Conservation (phyloP, 2,888 invertebrate genomes). For the Scrobipalpa costella region DNA sequence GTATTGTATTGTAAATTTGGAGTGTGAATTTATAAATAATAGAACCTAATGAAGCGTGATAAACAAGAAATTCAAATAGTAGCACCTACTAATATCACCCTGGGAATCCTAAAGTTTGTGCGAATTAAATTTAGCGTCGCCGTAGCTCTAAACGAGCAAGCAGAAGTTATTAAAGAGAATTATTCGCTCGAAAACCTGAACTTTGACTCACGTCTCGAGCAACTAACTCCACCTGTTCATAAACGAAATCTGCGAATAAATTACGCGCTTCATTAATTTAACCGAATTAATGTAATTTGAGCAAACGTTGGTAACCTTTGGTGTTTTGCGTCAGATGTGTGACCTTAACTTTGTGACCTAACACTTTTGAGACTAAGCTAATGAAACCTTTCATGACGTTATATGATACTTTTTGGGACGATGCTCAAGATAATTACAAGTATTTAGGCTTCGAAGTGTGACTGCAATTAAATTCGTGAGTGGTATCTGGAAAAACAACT, state of each 20-base stretch:
- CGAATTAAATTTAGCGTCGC: constrained; percentile 4
- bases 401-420: neutral
- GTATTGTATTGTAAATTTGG: too few species aligned
- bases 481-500: too few species aligned
- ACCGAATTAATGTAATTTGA: neutral
- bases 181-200: constrained; percentile 4
- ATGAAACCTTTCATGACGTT: neutral
- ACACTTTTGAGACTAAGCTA: neutral
- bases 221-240: constrained; percentile 8
- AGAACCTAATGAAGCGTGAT: too few species aligned
- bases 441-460: too few species aligned
- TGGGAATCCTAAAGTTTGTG: constrained; percentile 8
- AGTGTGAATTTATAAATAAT: too few species aligned
- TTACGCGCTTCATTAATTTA: constrained; percentile 3
- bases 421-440: too few species aligned
- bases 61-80: too few species aligned
- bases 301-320: neutral
- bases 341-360: neutral
- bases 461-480: neutral
- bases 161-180: neutral
- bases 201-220: constrained; percentile 5
- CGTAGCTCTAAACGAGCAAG: neutral
- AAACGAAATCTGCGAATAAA: constrained; percentile 10
- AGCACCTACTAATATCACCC: neutral
- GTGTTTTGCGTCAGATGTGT: neutral